Percentiles rank a stretch among this genome's conserved stretches.
Conservation (phyloP, 1,140 invertebrate species). For the Drosophila navojoa region DNA sequence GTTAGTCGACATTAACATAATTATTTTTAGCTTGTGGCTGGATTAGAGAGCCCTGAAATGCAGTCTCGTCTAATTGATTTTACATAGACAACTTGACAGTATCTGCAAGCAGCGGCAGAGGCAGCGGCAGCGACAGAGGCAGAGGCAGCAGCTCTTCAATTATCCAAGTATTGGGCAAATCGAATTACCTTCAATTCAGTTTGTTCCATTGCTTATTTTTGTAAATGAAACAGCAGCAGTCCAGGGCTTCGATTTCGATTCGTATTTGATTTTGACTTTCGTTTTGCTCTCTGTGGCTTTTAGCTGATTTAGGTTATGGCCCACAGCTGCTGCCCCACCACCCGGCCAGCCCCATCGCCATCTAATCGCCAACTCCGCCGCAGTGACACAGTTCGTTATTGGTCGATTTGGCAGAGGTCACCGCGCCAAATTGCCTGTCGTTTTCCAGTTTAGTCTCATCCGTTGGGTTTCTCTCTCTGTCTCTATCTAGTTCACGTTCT, state of each 20-base stretch:
- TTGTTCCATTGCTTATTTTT: background rate
- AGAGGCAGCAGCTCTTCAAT: slow-evolving; percentile 55
- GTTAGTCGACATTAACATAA: slow-evolving; percentile 1
- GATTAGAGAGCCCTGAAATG: slow-evolving; percentile 11
- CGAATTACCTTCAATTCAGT: slow-evolving; percentile 47
- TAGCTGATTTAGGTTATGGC: slow-evolving; percentile 52
- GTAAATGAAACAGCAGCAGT: slow-evolving; percentile 6
- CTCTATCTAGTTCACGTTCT: background rate
- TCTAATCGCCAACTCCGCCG: background rate
- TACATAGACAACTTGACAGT: slow-evolving; percentile 18
- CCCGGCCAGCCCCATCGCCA: background rate
- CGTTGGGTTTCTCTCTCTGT: background rate
- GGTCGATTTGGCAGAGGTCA: slow-evolving; percentile 60
- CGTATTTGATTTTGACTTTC: slow-evolving; percentile 22
- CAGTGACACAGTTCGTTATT: slow-evolving; percentile 47
- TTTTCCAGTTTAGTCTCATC: background rate
- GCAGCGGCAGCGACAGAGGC: slow-evolving; percentile 10
- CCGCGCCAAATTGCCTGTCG: slow-evolving; percentile 23
- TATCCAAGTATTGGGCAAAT: slow-evolving; percentile 60
- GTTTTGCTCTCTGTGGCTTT: background rate
- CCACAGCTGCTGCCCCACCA: too few relatives aligned
- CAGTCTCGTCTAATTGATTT: slow-evolving; percentile 66
- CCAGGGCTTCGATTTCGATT: background rate
- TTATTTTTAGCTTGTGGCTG: slow-evolving; percentile 9
- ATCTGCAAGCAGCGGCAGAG: background rate